Percentiles rank a stretch among this genome's conserved stretches.
phyloP scores from a whole-genome alignment of 1,140 invertebrate genomes.

The Saccostrea echinata region DNA sequence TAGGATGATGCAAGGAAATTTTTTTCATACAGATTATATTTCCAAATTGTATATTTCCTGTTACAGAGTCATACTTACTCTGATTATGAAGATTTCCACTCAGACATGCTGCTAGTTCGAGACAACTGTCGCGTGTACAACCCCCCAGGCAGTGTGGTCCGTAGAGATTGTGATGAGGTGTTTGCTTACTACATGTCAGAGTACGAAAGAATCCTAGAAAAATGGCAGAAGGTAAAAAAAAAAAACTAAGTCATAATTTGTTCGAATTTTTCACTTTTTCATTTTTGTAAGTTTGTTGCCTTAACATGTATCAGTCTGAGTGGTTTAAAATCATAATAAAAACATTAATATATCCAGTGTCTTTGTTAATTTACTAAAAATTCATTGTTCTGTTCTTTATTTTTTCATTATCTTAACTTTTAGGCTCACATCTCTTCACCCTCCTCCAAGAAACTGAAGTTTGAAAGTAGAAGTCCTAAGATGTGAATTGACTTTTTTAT shows the following conservation, averaged over 20 bases:
- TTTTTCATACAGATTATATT: background rate
- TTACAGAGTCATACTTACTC: constrained; percentile 69
- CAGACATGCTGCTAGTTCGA: constrained; percentile 77
- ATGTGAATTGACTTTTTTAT: background rate
- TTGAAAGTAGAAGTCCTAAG: constrained; percentile 54
- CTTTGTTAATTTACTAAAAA: background rate
- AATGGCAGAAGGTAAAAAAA: constrained; percentile 70
- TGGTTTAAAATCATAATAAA: background rate
- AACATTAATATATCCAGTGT: background rate
- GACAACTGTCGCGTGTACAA: constrained; percentile 79
- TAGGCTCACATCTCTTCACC: constrained; percentile 59
- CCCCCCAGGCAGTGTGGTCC: constrained; percentile 74
- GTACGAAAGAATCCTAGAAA: constrained; percentile 74
- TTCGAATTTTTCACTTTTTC: no score
- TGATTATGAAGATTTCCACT: constrained; percentile 77
- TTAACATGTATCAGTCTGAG: background rate
- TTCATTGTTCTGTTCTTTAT: background rate
- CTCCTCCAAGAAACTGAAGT: constrained; percentile 54
- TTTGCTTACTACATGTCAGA: constrained; percentile 77
- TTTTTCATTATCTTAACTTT: background rate
- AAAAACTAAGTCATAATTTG: no score
- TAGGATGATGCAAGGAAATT: background rate
- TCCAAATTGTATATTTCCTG: background rate
- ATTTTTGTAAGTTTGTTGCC: no score
- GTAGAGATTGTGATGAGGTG: constrained; percentile 78